Evolutionary conservation across 2,797 vertebrate species (phyloP).

Genomic region (Phataginus tetradactyla): DNA sequence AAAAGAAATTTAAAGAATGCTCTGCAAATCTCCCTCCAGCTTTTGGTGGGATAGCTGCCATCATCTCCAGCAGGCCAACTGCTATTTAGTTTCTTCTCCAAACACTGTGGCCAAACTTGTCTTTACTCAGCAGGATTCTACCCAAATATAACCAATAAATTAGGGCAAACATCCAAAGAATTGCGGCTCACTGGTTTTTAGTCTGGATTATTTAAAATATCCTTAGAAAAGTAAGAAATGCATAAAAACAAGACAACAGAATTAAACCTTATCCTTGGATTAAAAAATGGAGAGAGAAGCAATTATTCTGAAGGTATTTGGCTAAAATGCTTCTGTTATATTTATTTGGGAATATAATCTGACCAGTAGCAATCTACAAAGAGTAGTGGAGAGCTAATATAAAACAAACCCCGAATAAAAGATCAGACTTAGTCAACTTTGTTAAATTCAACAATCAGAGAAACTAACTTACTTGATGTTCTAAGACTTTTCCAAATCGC

Average conservation of each 20-base stretch:
- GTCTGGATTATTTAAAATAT: background rate
- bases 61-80: background rate
- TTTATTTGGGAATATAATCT: background rate
- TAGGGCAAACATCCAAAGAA: background rate
- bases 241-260: background rate
- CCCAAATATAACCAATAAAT: background rate
- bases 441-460: background rate
- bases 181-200: background rate
- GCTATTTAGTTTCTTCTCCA: background rate
- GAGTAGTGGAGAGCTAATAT: background rate
- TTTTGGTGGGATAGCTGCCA: background rate
- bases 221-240: background rate
- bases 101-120: background rate
- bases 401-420: background rate
- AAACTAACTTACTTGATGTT: background rate
- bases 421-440: background rate
- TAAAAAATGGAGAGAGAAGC: background rate
- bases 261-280: background rate
- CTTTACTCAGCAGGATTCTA: conserved; percentile 5
- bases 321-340: background rate
- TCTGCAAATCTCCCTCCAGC: background rate
- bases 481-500: background rate
- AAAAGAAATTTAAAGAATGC: background rate
- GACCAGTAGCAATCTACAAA: background rate
- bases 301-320: background rate